phyloP scores from a whole-genome alignment of 2,797 vertebrate species.

The Numenius phaeopus region DNA sequence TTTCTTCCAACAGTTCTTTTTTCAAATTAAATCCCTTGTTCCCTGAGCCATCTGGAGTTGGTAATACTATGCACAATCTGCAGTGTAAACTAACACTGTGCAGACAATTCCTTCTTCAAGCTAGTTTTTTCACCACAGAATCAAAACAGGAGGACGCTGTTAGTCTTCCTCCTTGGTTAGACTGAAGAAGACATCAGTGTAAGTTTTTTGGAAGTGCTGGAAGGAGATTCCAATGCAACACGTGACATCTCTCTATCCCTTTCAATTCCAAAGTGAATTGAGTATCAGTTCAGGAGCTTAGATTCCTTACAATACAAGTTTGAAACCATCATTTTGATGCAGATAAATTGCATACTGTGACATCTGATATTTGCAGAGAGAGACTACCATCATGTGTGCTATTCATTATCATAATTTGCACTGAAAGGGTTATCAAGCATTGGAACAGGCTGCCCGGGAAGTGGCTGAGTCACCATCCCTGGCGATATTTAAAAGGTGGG shows the following conservation, averaged over 20 bases:
- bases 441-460: no score
- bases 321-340: not conserved
- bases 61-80: not conserved
- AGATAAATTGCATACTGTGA: not conserved
- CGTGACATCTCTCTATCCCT: not conserved
- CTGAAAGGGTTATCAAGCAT: no score
- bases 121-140: not conserved
- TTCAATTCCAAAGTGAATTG: not conserved
- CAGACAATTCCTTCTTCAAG: not conserved
- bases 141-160: not conserved
- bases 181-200: not conserved
- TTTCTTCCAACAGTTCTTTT: not conserved
- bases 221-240: not conserved
- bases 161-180: not conserved
- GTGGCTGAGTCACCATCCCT: no score
- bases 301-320: not conserved
- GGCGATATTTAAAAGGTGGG: no score
- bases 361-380: not conserved
- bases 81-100: not conserved
- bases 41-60: conserved; percentile 41
- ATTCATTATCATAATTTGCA: not conserved
- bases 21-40: conserved; percentile 15
- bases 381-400: not conserved
- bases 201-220: not conserved
- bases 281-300: not conserved